Conservation (phyloP, 2,888 invertebrate genomes). For the Silvanus unidentatus region DNA sequence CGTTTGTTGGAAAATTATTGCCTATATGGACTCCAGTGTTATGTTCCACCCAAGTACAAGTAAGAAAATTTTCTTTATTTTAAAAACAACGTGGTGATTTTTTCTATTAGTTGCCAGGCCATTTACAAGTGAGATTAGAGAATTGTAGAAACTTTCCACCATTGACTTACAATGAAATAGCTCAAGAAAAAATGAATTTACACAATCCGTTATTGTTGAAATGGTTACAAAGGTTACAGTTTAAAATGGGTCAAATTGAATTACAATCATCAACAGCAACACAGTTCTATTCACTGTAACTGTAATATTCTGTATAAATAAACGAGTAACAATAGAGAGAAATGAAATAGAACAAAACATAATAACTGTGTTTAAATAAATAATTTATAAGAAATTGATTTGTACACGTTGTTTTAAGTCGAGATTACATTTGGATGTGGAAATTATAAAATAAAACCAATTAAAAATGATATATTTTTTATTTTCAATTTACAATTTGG, state of each 20-base stretch:
- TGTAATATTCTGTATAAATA: conserved; percentile 4
- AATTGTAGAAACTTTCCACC: conserved; percentile 81
- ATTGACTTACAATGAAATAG: conserved; percentile 46
- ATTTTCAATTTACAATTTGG: conserved; percentile 35
- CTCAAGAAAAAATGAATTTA: conserved; percentile 45
- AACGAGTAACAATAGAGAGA: background rate
- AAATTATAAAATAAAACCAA: no score
- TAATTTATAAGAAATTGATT: no score
- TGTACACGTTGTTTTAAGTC: no score
- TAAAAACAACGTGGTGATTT: conserved; percentile 7
- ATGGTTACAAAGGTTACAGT: conserved; percentile 89
- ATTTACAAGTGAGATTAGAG: conserved; percentile 80
- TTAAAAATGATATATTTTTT: conserved; percentile 37
- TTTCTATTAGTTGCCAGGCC: conserved; percentile 71
- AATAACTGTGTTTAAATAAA: no score
- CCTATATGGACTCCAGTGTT: conserved; percentile 96
- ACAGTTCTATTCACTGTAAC: conserved; percentile 74
- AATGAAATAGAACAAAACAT: no score
- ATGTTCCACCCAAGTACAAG: conserved; percentile 82
- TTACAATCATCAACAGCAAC: conserved; percentile 87
- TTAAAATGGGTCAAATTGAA: conserved; percentile 98
- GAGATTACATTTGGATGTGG: no score
- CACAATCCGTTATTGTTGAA: conserved; percentile 58
- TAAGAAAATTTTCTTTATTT: conserved; percentile 34
- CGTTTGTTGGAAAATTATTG: conserved; percentile 81